These are phyloP conservation scores for Holothuria glaberrima DNA, from an alignment of 35 echinoderm and acorn worm genomes.

Conservation along the genomic window DNA sequence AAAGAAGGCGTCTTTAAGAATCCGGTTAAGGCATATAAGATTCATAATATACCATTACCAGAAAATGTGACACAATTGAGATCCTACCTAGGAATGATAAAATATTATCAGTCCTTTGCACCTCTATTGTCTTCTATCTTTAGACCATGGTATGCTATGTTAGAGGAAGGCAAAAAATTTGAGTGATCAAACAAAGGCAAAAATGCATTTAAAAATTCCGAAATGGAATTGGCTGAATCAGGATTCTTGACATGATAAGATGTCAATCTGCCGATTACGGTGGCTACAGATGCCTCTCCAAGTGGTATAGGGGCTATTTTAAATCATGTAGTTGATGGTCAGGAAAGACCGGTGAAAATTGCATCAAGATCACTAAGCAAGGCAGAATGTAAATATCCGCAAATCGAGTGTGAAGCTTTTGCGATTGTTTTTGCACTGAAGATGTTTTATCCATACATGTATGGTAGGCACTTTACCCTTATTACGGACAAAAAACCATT, in stretches of 20 bases:
- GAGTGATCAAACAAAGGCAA: conserved; percentile 11
- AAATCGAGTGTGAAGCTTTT: conserved; percentile 73
- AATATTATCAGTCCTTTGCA: conserved; percentile 49
- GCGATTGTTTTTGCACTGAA: conserved; percentile 69
- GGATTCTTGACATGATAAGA: conserved; percentile 59
- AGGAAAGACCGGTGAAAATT: conserved; percentile 54
- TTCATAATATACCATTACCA: conserved; percentile 6
- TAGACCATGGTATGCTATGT: conserved; percentile 7
- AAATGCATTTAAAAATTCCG: conserved; percentile 31
- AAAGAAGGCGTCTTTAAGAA: conserved; percentile 48
- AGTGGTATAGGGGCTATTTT: conserved; percentile 67
- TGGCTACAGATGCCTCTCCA: conserved; percentile 64
- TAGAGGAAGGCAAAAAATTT: conserved; percentile 29
- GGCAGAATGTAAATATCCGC: conserved; percentile 68
- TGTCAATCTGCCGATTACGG: conserved; percentile 35
- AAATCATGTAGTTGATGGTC: conserved; percentile 50
- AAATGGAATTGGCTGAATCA: conserved; percentile 32
- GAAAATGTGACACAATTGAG: conserved; percentile 7
- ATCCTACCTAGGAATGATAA: conserved; percentile 49
- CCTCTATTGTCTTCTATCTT: conserved; percentile 38
- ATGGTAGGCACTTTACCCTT: conserved; percentile 61
- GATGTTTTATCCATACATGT: conserved; percentile 73
- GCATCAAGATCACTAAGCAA: conserved; percentile 64
- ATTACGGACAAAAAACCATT: conserved; percentile 76
- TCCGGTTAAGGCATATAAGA: conserved; percentile 30